Evolutionary conservation across 2,888 invertebrate species (phyloP), one percentile per base, ranked within the genome.

Genomic region (Sesia apiformis): DNA sequence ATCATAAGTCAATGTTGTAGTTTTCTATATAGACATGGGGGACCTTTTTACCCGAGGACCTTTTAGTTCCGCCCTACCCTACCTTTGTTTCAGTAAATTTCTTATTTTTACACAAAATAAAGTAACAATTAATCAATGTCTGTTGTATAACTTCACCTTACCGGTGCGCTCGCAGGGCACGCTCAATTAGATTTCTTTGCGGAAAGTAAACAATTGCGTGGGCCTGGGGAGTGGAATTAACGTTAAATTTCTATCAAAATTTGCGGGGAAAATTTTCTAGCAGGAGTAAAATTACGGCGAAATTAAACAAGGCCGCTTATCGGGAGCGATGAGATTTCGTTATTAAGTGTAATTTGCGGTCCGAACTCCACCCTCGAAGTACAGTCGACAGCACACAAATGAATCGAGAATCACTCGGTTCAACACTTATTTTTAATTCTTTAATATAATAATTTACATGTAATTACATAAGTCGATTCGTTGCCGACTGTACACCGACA

Each of bases 121-220:
- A 61, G 57, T 60, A 67, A 66, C 74, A 78, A 81, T 82, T 79
- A 78, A 83, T 82, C 80, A 79, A 69, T 62, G 76, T 74, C 72
- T 56, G 57, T 53, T 52, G 63, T 63, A 62, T 63, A 67, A 65
- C 65, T 65, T 58, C 52, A 55, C 52, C 40, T 54, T 53, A 67
- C 69, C 72, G 65, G 66, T 64, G 66, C 60, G 61, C 64, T 65
- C 56, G 58, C 56, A 51, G 52, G 58, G 56, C 56, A 56, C 62
- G 68, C 72, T 74, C 74, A 78, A 81, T 82, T 81, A 74, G 76
- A 64, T 74, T 69, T 70, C 72, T 72, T 76, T 68, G 63, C 64
- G 63, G 63, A 69, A 74, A 73, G 66, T 69, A 74, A 77, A 76
- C 74, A 72, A 60, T 66, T 53, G 49, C 52, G 7, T 56, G 55